These are phyloP conservation scores for Hystrix cristata DNA, from an alignment of 2,113 vertebrate genomes.

Conservation along the genomic window DNA sequence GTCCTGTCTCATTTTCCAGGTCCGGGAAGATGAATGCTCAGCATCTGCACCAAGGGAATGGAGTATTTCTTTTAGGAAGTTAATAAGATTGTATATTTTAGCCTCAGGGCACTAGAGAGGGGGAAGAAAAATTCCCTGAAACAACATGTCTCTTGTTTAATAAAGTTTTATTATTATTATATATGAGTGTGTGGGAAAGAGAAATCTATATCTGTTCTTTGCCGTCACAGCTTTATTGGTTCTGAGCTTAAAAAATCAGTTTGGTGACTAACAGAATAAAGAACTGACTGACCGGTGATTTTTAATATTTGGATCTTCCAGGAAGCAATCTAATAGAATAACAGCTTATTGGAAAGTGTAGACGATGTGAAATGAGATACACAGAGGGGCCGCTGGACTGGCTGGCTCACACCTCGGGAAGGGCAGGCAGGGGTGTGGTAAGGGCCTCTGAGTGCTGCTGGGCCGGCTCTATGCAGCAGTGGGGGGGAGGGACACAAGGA, in stretches of 20 bases:
- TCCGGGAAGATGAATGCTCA: constrained; percentile 74
- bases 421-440: background rate
- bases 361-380: constrained; percentile 65
- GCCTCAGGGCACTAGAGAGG: constrained; percentile 76
- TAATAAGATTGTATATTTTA: constrained; percentile 85
- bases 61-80: constrained; percentile 81
- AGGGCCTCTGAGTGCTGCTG: background rate
- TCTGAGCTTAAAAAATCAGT: constrained; percentile 84
- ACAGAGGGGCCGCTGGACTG: background rate
- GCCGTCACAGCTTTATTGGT: constrained; percentile 81
- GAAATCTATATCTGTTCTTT: constrained; percentile 82
- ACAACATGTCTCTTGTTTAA: constrained; percentile 86
- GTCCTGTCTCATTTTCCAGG: constrained; percentile 72
- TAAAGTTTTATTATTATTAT: constrained; percentile 86
- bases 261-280: constrained; percentile 82
- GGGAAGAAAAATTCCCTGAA: constrained; percentile 84
- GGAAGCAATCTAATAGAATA: constrained; percentile 79
- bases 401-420: background rate
- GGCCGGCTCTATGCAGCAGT: background rate
- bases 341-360: constrained; percentile 77
- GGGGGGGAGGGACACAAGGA: background rate
- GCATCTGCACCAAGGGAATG: constrained; percentile 55
- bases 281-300: constrained; percentile 78
- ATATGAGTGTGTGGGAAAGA: constrained; percentile 81
- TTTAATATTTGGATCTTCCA: constrained; percentile 82